Percentiles rank a stretch among this genome's conserved stretches.
Conservation (phyloP, 2,113 vertebrate genomes). For the Sorex fumeus region DNA sequence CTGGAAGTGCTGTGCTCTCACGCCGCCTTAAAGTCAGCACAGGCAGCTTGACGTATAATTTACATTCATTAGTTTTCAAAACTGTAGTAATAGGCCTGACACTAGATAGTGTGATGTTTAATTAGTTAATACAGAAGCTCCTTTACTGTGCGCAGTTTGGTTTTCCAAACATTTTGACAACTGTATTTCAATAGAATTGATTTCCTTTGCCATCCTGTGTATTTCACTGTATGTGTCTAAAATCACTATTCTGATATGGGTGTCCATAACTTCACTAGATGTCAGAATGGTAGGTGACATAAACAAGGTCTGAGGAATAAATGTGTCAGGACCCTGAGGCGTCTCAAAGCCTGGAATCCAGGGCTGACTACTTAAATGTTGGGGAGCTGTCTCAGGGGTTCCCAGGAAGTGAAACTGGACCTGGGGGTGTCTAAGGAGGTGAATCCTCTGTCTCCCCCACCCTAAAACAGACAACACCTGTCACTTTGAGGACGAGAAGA, state of each 20-base stretch:
- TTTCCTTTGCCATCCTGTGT: conserved; percentile 57
- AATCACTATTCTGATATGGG: conserved; percentile 17
- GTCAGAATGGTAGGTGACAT: background rate
- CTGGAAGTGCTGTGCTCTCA: background rate
- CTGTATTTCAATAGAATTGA: conserved; percentile 60
- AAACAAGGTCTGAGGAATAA: background rate
- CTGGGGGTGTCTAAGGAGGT: background rate
- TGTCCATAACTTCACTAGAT: background rate
- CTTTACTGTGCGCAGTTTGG: background rate
- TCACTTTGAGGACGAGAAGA: conserved; percentile 96
- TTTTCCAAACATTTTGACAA: conserved; percentile 64
- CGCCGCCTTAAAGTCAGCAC: background rate
- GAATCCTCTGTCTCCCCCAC: background rate
- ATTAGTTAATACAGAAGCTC: conserved; percentile 40
- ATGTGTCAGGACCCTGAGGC: background rate
- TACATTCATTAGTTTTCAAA: conserved; percentile 33
- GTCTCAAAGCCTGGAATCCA: background rate
- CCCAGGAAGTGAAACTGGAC: background rate
- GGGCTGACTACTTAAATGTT: too few relatives aligned
- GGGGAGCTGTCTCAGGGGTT: background rate
- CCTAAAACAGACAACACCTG: conserved; percentile 92
- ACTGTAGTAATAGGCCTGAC: background rate
- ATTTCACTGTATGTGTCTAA: conserved; percentile 30
- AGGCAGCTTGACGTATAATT: background rate
- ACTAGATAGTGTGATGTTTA: conserved; percentile 43